Base-by-base conservation (phyloP, 2,113 vertebrate genomes). In the Mixornis gularis region DNA sequence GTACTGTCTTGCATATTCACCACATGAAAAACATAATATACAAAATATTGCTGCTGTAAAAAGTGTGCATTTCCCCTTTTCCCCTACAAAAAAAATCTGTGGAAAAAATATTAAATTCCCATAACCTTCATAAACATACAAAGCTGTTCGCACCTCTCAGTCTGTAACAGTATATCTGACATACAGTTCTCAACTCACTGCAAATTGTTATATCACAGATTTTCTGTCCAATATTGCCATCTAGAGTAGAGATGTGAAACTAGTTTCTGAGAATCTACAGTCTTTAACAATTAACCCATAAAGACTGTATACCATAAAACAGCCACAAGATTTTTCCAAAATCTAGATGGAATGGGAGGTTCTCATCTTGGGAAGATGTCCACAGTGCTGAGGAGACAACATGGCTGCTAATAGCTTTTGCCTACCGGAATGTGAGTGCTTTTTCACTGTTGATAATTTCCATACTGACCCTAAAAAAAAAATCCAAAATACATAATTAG, bases 401-500 rank as follows among this genome's bases (percentile, higher is more conserved):
- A 97, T 91, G 97, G 97, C 97, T 98, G 96, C 97, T 96, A 97
- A 93, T 0, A 96, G 90, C 89, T 87, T 95, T 64, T 96, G 96
- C 94, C 94, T 97, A 96, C 71, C 74, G 97, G 97, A 97, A 97
- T 97, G 96, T 92, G 95, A 96, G 49, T 76, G 95, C 74, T 97
- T 97, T 97, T 97, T 99, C 98, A 99, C 96, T 99, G 99, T 96
- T 99, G 99, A 89, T 99, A 99, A 97, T 99, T 99, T 97, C 99
- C 99, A 97, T 99, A 99, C 83, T 99, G 99, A 97, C 97, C 99
- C 99, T 99, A 97, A 93, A 36, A 97, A 65, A 97, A 38, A 97
- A 96, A 85, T 34, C 56, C 20, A 56, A 89, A 97, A 95, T 15
- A 95, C 3, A 43, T 25, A 34, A 93, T 97, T 90, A 97, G 91